Evolutionary conservation across 2,888 invertebrate genomes (phyloP).

Genomic region (Stegophylla sp.): DNA sequence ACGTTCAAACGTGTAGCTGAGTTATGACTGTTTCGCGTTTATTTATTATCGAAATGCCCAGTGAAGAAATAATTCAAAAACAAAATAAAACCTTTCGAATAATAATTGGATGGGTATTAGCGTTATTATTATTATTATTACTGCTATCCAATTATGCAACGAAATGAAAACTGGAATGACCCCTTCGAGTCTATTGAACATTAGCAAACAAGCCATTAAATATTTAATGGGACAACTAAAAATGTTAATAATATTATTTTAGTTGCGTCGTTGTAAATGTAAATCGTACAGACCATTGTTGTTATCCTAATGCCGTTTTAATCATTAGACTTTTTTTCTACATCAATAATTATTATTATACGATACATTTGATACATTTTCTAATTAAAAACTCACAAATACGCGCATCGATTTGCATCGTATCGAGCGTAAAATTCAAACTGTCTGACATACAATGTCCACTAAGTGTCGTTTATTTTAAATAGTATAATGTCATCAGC

Average conservation of each 20-base stretch:
- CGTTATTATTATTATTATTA: conserved; percentile 21
- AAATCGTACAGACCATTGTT: not conserved
- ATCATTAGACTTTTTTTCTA: not conserved
- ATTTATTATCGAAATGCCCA: not conserved
- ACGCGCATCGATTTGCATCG: too few relatives aligned
- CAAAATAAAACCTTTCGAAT: not conserved
- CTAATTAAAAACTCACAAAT: too few relatives aligned
- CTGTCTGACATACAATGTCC: too few relatives aligned
- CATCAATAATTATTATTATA: too few relatives aligned
- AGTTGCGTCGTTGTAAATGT: not conserved
- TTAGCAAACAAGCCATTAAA: conserved; percentile 23
- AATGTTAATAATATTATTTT: conserved; percentile 14
- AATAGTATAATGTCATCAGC: too few relatives aligned
- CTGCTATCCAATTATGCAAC: conserved; percentile 20
- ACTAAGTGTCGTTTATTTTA: too few relatives aligned
- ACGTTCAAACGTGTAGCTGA: not conserved
- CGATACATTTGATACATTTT: too few relatives aligned
- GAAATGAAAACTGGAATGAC: conserved; percentile 27
- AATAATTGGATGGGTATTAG: not conserved
- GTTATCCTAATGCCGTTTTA: not conserved
- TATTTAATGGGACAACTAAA: conserved; percentile 28
- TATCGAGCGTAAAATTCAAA: too few relatives aligned
- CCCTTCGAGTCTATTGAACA: conserved; percentile 16
- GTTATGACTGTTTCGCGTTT: not conserved
- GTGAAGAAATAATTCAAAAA: not conserved